Base-by-base conservation (phyloP, 1,140 invertebrate species). In the Mizuhopecten yessoensis region DNA sequence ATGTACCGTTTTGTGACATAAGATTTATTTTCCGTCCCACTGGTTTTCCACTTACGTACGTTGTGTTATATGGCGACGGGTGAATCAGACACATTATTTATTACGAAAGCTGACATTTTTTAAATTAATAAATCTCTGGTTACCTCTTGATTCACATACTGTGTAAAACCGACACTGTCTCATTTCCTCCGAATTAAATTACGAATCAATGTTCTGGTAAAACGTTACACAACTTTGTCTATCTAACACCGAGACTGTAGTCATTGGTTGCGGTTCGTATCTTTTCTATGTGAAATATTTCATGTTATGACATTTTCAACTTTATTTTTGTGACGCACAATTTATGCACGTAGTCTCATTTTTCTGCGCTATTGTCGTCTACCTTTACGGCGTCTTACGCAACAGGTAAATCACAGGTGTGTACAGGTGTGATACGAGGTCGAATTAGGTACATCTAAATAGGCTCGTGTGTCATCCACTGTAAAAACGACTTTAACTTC, bases 291-390 rank as follows among this genome's bases (percentile, higher is more conserved):
- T 75, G 29, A 75, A 75, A 29, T n/a, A 75, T 29, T 75, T 29
- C 57, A 75, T 75, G 23, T 13, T 75, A 9, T 75, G 57, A 75
- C 57, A 75, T 75, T 75, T 75, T 75, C 23, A n/a, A 75, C 57
- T n/a, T n/a, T 75, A 75, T n/a, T 75, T 75, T 75, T 75, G 23
- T 75, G 57, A 75, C 57, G 57, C 57, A 75, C n/a, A 75, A 75
- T 75, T 75, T 75, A 75, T 29, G 1, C 57, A 75, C 17, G 42
- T 17, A 45, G 1, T 39, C 17, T 45, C 17, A 13, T 45, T 15
- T 45, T 17, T 13, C 42, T 45, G 9, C 42, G 57, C 5, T n/a
- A 29, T 29, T 29, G 57, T 75, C 7, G 57, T 75, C 57, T 75
- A 75, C 57, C n/a, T 75, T 10, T 49, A 20, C 20, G 3, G 45